Conservation (phyloP, 2,888 invertebrate genomes). For the Drosophila multiciliata region DNA sequence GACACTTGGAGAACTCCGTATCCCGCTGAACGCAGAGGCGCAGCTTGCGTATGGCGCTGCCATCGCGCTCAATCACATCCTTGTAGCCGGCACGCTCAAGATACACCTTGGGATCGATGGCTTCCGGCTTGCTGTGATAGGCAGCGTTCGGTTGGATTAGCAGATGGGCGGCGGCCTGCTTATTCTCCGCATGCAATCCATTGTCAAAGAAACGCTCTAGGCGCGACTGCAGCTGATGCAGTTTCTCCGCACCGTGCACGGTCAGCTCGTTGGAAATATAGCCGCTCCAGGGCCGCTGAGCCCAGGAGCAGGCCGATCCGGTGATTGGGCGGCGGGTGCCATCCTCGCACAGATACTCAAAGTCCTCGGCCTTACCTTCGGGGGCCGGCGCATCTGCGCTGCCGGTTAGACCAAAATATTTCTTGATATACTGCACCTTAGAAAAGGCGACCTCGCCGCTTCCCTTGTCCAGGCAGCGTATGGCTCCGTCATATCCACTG, state of each 20-base stretch:
- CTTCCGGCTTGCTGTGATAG: slow-evolving; percentile 85
- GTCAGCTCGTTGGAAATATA: slow-evolving; percentile 89
- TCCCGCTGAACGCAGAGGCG: slow-evolving; percentile 89
- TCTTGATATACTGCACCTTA: slow-evolving; percentile 91
- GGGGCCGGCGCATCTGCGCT: slow-evolving; percentile 84
- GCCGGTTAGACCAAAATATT: slow-evolving; percentile 91
- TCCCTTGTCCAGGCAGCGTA: slow-evolving; percentile 92
- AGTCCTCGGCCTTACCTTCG: slow-evolving; percentile 88
- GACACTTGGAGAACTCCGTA: slow-evolving; percentile 90
- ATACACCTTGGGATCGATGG: slow-evolving; percentile 86
- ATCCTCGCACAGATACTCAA: slow-evolving; percentile 92
- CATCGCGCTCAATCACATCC: slow-evolving; percentile 90
- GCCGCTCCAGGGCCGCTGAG: slow-evolving; percentile 94
- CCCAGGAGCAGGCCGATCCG: slow-evolving; percentile 91
- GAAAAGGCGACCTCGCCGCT: slow-evolving; percentile 95
- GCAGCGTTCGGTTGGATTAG: slow-evolving; percentile 87
- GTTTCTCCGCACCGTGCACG: slow-evolving; percentile 75
- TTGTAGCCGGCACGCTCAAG: slow-evolving; percentile 88
- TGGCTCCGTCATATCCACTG: slow-evolving; percentile 94
- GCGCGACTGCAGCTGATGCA: slow-evolving; percentile 82
- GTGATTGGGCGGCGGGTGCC: slow-evolving; percentile 89
- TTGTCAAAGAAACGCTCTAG: slow-evolving; percentile 83
- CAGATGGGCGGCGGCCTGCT: slow-evolving; percentile 85
- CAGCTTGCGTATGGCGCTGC: slow-evolving; percentile 88
- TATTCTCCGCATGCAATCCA: slow-evolving; percentile 81